phyloP scores from a whole-genome alignment of 1,140 invertebrate genomes.

The Doryteuthis pealeii region DNA sequence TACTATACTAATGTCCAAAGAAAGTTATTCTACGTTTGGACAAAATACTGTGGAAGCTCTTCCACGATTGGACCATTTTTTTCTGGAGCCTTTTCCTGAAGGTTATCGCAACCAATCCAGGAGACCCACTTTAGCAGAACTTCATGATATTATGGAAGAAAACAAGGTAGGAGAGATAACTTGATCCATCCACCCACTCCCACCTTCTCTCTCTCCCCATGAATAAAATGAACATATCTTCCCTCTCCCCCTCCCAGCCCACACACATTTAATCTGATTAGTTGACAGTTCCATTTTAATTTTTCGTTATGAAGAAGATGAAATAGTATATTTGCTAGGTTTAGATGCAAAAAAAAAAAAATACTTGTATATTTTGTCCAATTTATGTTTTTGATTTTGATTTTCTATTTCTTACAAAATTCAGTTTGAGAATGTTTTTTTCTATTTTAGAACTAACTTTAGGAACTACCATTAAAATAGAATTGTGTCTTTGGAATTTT shows the following conservation, averaged over 20 bases:
- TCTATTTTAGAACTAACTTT: no score
- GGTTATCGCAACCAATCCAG: not conserved
- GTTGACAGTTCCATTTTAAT: no score
- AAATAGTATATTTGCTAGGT: no score
- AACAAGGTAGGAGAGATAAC: not conserved
- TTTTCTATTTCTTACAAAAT: no score
- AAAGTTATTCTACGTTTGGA: constrained; percentile 66
- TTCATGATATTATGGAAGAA: constrained; percentile 69
- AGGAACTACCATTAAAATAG: no score
- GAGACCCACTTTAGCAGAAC: constrained; percentile 88
- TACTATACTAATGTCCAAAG: not conserved
- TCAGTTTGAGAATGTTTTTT: no score
- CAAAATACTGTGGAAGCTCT: constrained; percentile 84
- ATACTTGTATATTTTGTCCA: no score
- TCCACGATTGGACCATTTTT: constrained; percentile 86
- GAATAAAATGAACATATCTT: not conserved
- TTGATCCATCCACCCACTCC: not conserved
- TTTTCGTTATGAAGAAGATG: no score
- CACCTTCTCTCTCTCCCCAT: not conserved
- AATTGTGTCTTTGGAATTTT: no score
- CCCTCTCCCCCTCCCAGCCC: not conserved
- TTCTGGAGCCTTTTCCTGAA: constrained; percentile 66
- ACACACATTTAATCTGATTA: no score
- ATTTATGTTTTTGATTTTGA: no score
- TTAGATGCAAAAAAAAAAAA: no score